A percentile compares a stretch with the other conserved stretches of the same genome.
Evolutionary conservation across 2,888 invertebrate genomes (phyloP).

Genomic region (Palloptera scutellata): DNA sequence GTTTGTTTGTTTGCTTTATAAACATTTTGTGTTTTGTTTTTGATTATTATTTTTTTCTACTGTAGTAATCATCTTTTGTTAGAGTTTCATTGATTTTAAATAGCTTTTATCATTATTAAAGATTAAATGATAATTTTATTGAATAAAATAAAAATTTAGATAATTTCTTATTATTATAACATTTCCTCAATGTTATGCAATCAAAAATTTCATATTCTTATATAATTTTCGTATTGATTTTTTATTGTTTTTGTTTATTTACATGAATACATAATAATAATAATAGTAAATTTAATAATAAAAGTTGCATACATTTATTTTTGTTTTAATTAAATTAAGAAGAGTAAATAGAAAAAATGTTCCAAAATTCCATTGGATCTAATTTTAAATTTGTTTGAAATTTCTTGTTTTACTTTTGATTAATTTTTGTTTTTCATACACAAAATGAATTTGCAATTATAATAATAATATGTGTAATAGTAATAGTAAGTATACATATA

Average conservation of each 20-base stretch:
- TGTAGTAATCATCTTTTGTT: background rate
- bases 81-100: background rate
- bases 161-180: too few species aligned
- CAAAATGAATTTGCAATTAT: too few species aligned
- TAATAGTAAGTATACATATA: too few species aligned
- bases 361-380: too few species aligned
- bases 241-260: slow-evolving; percentile 2
- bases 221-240: background rate
- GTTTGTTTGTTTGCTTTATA: slow-evolving; percentile 1
- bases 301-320: background rate
- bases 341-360: too few species aligned
- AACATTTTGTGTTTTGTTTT: slow-evolving; percentile 4
- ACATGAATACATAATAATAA: background rate
- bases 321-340: too few species aligned
- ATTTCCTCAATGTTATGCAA: too few species aligned
- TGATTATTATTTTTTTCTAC: background rate
- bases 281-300: background rate
- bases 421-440: too few species aligned
- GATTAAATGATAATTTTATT: background rate
- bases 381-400: too few species aligned
- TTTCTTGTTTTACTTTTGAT: too few species aligned
- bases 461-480: too few species aligned
- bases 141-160: background rate
- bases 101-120: background rate
- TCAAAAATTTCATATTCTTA: too few species aligned